Evolutionary conservation across 2,888 invertebrate genomes (phyloP), one percentile per base, ranked within the genome.

Genomic region (Pachymerium ferrugineum): DNA sequence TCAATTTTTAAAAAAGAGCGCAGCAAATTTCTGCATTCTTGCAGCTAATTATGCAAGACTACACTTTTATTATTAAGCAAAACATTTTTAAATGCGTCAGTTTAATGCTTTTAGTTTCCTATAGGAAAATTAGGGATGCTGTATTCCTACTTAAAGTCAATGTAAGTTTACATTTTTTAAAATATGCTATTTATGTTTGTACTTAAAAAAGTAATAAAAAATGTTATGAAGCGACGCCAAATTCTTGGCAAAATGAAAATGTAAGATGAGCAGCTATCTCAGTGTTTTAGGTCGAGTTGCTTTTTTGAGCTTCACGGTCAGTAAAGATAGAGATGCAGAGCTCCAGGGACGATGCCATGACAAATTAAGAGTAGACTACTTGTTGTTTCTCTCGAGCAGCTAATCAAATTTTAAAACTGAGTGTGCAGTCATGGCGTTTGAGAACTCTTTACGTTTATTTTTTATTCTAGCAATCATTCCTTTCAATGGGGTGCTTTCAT

Each of bases 251-350:
- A 22, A 54, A 22, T 54, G 1, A 16, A 54, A 54, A 54, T 22
- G 16, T 54, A 28, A 62, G n/a, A 62, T 62, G 62, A 62, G 62
- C 62, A 62, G 62, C 62, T 62, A 28, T 62, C 62, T n/a, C n/a
- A n/a, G n/a, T 62, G 62, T 62, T 62, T 62, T 62, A 62, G 62
- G 25, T 62, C 62, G 28, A 62, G 62, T 28, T 62, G 62, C 62
- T 62, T 62, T 62, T 62, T 62, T 62, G 28, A 62, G 62, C 22
- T 62, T 62, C 62, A 62, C 62, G 28, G 62, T 62, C 62, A 62
- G 62, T 62, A 62, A 62, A 62, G 62, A 62, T 62, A 62, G 25
- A 28, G 62, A 22, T 25, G 62, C 10, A 28, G 25, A 62, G 62
- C 62, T 22, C 28, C 25, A 22, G 6, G 28, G 62, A 62, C 25